Percentiles rank a stretch among this genome's conserved stretches.
Evolutionary conservation across 2,888 invertebrate species (phyloP).

Genomic region (Perithous albicinctus): DNA sequence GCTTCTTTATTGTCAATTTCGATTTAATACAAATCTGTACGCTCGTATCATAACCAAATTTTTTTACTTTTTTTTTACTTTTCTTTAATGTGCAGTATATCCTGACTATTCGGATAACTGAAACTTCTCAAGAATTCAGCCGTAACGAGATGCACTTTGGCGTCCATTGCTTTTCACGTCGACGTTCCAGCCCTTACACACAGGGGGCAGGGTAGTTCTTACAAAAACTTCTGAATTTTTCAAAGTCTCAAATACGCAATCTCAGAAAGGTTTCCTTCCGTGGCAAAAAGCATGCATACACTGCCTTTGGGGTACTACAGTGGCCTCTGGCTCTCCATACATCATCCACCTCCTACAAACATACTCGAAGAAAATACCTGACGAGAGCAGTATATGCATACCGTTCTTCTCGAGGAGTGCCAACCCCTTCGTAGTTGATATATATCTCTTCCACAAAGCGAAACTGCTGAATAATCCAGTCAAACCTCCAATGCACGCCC

Average conservation of each 20-base stretch:
- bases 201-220: background rate
- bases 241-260: slow-evolving; percentile 63
- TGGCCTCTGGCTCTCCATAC: slow-evolving; percentile 56
- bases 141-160: background rate
- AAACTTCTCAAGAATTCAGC: background rate
- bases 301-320: slow-evolving; percentile 46
- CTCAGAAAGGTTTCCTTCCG: slow-evolving; percentile 53
- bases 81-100: background rate
- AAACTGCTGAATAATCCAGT: slow-evolving; percentile 66
- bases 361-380: slow-evolving; percentile 62
- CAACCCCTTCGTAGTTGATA: slow-evolving; percentile 35
- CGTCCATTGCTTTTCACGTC: slow-evolving; percentile 1
- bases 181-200: background rate
- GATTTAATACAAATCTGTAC: too few relatives aligned
- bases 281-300: slow-evolving; percentile 46
- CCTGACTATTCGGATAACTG: background rate
- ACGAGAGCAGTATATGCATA: slow-evolving; percentile 21
- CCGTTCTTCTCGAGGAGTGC: slow-evolving; percentile 27
- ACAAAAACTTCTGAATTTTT: slow-evolving; percentile 54
- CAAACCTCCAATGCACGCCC: slow-evolving; percentile 56
- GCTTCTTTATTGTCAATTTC: too few relatives aligned
- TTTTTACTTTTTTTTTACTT: background rate
- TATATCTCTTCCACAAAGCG: slow-evolving; percentile 55
- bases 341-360: slow-evolving; percentile 43
- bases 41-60: too few relatives aligned